These are phyloP conservation scores for Alligator mississippiensis DNA, from an alignment of 2,113 vertebrate species.

Conservation along the genomic window DNA sequence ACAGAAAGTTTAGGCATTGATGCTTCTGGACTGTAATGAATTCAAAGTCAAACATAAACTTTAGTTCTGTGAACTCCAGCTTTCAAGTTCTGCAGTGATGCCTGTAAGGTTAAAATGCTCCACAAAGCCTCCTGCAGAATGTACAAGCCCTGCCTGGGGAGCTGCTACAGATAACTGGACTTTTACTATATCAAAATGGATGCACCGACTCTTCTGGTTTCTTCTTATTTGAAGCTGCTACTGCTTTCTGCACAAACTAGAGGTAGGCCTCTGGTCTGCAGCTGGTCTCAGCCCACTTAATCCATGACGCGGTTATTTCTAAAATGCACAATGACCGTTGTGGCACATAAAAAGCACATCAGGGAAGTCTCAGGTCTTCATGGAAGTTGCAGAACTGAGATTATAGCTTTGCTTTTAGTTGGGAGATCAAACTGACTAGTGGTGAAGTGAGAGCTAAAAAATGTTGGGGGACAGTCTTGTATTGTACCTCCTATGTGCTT, in stretches of 20 bases:
- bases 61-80: background rate
- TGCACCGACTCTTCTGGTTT: background rate
- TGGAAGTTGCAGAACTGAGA: background rate
- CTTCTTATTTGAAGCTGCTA: background rate
- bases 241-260: background rate
- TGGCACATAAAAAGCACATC: background rate
- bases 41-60: background rate
- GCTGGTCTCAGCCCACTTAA: background rate
- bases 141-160: background rate
- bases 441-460: background rate
- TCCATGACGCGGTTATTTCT: background rate
- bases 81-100: background rate
- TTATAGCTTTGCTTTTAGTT: background rate
- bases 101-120: background rate
- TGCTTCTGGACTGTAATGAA: background rate
- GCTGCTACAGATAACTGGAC: background rate
- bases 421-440: background rate
- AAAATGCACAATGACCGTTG: background rate
- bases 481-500: background rate
- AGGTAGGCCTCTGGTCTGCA: background rate
- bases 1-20: background rate
- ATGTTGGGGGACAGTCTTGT: no score
- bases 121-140: background rate
- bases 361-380: background rate
- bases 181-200: background rate